Conservation (phyloP, 2,888 invertebrate species). For the Strigamia crassipes region DNA sequence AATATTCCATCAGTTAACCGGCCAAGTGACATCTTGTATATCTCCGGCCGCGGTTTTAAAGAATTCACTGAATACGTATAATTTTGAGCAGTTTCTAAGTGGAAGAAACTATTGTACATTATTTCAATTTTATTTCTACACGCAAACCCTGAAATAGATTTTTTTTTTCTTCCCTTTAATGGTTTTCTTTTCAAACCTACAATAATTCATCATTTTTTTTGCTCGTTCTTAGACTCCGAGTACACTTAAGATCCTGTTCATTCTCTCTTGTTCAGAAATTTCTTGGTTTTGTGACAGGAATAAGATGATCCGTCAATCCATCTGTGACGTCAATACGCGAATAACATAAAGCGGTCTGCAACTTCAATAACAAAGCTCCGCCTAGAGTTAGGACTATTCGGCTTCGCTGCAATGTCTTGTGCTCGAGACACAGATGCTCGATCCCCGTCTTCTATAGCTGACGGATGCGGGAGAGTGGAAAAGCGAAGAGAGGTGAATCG, state of each 20-base stretch:
- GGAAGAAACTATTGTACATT: too few relatives aligned
- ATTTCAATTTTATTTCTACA: too few relatives aligned
- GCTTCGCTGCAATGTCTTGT: constrained; percentile 21
- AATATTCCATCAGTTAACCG: too few relatives aligned
- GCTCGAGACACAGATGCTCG: constrained; percentile 28
- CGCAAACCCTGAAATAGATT: too few relatives aligned
- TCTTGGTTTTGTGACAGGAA: neutral
- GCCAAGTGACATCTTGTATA: too few relatives aligned
- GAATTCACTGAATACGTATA: too few relatives aligned
- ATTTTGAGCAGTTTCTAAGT: too few relatives aligned
- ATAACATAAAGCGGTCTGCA: constrained; percentile 23
- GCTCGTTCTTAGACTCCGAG: neutral
- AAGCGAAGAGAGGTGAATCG: constrained; percentile 25
- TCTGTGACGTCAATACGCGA: constrained; percentile 14
- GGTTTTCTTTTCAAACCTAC: neutral
- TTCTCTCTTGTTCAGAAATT: neutral
- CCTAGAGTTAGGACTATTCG: constrained; percentile 27
- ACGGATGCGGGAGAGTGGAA: constrained; percentile 25
- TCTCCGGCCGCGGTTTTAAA: too few relatives aligned
- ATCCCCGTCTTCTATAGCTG: constrained; percentile 7
- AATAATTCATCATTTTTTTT: neutral
- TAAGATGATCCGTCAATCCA: constrained; percentile 22
- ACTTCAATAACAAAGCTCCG: constrained; percentile 38
- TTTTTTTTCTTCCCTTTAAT: too few relatives aligned
- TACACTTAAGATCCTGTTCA: neutral